These are phyloP conservation scores for Trichechus manatus DNA, from an alignment of 2,113 vertebrate genomes.

Conservation along the genomic window DNA sequence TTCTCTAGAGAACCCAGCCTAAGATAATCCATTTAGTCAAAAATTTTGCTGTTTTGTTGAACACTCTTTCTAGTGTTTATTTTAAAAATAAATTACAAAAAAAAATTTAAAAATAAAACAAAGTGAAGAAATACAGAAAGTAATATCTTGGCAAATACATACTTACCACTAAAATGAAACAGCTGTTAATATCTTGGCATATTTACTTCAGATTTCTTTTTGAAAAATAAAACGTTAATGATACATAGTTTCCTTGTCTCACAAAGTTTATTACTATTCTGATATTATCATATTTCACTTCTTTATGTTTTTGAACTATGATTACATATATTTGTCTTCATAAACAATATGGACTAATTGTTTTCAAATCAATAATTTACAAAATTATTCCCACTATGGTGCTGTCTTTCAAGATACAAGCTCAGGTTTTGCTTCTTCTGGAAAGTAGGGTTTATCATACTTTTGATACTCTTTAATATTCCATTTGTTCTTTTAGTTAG, in stretches of 20 bases:
- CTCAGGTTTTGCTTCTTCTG: too few species aligned
- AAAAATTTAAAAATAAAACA: too few species aligned
- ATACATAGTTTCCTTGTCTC: background rate
- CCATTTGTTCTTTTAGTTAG: too few species aligned
- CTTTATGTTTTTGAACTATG: background rate
- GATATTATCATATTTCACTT: background rate
- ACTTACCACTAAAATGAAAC: background rate
- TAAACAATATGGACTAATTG: background rate
- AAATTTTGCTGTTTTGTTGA: background rate
- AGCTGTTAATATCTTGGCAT: background rate
- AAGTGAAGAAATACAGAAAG: background rate
- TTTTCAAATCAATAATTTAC: background rate
- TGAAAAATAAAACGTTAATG: background rate
- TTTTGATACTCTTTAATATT: too few species aligned
- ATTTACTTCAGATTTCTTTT: background rate
- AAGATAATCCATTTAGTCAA: too few species aligned
- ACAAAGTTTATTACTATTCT: background rate
- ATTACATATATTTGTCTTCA: background rate
- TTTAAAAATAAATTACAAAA: background rate
- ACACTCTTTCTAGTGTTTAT: background rate
- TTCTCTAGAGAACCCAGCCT: too few species aligned
- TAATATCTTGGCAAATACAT: background rate
- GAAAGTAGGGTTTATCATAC: too few species aligned
- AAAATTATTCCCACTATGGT: background rate
- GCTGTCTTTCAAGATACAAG: too few species aligned